phyloP scores from a whole-genome alignment of 1,140 invertebrate species.

The Zaprionus lachaisei region DNA sequence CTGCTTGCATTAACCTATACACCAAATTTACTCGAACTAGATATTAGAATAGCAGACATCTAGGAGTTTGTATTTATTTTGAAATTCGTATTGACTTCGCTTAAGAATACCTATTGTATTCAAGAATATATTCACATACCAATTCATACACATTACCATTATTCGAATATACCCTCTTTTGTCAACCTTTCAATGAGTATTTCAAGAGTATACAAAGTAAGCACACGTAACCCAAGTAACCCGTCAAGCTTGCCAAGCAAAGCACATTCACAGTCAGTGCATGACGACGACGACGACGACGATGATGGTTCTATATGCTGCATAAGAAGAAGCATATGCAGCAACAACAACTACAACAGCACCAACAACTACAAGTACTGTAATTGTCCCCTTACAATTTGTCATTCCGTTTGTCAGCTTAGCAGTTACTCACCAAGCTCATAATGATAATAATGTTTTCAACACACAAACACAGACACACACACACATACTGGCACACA shows the following conservation, averaged over 20 bases:
- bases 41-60: neutral
- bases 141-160: no score
- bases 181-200: neutral
- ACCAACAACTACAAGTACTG: conserved; percentile 17
- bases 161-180: neutral
- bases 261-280: conserved; percentile 23
- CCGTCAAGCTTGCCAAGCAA: conserved; percentile 41
- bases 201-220: neutral
- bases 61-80: neutral
- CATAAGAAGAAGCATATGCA: conserved; percentile 2
- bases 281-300: conserved; percentile 20
- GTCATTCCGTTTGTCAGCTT: conserved; percentile 50
- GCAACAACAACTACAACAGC: conserved; percentile 15
- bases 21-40: neutral
- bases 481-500: conserved; percentile 9
- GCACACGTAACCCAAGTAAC: conserved; percentile 5
- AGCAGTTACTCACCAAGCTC: conserved; percentile 50
- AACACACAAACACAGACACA: conserved; percentile 25
- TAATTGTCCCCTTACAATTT: conserved; percentile 56
- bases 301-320: conserved; percentile 5
- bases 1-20: neutral
- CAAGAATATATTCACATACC: no score
- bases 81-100: no score
- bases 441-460: conserved; percentile 60
- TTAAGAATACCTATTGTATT: neutral